Conservation (phyloP, 2,113 vertebrate genomes). For the Hystrix cristata region DNA sequence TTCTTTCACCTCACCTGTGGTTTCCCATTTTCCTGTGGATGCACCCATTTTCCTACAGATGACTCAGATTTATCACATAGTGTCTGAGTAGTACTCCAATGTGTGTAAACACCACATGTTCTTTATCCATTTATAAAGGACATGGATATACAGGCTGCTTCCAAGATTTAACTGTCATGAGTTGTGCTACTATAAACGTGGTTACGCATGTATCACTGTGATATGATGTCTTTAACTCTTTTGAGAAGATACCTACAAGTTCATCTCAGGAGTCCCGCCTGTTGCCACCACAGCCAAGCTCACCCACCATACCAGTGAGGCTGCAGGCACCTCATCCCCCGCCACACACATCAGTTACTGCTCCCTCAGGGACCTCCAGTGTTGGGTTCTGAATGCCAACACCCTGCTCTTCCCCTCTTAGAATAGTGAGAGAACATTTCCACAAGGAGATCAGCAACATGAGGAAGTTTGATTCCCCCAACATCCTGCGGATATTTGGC, state of each 20-base stretch:
- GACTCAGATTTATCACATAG: no score
- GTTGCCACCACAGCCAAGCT: background rate
- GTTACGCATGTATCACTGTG: background rate
- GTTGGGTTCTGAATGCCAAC: background rate
- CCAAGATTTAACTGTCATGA: background rate
- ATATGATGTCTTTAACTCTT: background rate
- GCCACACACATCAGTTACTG: background rate
- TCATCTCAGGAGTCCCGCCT: background rate
- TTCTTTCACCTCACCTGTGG: no score
- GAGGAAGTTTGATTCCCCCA: slow-evolving; percentile 93
- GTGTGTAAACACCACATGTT: background rate
- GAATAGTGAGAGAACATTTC: slow-evolving; percentile 89
- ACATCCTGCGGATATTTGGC: slow-evolving; percentile 94
- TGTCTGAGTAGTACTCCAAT: no score
- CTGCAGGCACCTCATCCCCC: background rate
- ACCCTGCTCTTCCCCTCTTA: slow-evolving; percentile 74
- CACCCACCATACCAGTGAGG: background rate
- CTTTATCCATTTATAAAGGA: background rate
- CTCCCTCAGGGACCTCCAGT: background rate
- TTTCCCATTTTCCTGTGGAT: no score
- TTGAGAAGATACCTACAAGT: background rate
- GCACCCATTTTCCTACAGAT: no score
- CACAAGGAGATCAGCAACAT: slow-evolving; percentile 91
- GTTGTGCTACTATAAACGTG: background rate
- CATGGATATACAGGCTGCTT: background rate